Evolutionary conservation across 2,797 vertebrate species (phyloP), one percentile per base, ranked within the genome.

Genomic region (Tokudaia muenninki): DNA sequence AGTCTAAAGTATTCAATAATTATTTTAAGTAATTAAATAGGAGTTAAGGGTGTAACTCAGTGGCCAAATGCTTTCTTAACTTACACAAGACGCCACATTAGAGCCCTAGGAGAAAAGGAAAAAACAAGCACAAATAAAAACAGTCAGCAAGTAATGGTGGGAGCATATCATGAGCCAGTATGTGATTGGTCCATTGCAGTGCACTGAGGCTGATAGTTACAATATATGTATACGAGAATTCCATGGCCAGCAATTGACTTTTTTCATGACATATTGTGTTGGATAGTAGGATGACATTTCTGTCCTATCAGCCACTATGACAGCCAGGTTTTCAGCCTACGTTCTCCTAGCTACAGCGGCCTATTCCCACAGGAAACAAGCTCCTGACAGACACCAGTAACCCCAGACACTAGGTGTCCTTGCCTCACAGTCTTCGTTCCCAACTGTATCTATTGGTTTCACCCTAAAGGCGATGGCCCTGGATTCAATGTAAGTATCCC

Each of bases 191-290:
- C 52, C 70, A 31, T 0, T 41, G n/a, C 50, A 57, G 50, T 3
- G 5, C 50, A 41, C 24, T 44, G 72, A 75, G n/a, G 52, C 19
- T 34, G 26, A 59, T 21, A 57, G 31, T 57, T 24, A 34, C 21
- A 44, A n/a, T 8, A 4, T 8, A 1, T 0, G n/a, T 34, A 17
- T 2, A 14, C 34, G 22, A 16, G n/a, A 37, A 19, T 11, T 67
- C 22, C 84, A 14, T 0, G 6, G 57, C 6, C 29, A 59, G 57
- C 29, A 70, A 21, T 13, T 24, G 21, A 34, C 13, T 41, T 22
- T 52, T 55, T 57, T 29, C 61, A 31, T 31, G 4, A 24, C 24
- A 21, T 72, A 70, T 14, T 21, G 29, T 80, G 81, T n/a, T 17
- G 19, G 37, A 50, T 34, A 24, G 26, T 22, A 67, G 29, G 24